phyloP scores from a whole-genome alignment of 2,797 vertebrate genomes.

The Spinibarbus caldwelli region DNA sequence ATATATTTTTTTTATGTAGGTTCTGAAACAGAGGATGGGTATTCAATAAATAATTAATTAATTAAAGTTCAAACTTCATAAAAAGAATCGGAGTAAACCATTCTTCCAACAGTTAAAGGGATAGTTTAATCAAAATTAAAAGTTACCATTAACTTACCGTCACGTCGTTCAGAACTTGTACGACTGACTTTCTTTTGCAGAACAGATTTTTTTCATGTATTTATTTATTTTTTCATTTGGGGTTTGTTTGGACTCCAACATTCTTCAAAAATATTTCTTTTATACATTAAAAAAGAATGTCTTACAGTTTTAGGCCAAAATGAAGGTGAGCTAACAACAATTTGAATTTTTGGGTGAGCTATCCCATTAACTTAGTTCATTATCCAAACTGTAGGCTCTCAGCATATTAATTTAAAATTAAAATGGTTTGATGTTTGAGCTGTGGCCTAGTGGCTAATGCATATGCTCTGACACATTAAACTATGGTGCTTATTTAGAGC shows the following conservation, averaged over 20 bases:
- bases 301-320: background rate
- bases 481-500: background rate
- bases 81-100: background rate
- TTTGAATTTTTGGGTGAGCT: background rate
- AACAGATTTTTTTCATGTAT: too few species aligned
- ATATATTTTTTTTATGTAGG: too few species aligned
- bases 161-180: background rate
- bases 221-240: too few species aligned
- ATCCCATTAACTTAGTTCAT: background rate
- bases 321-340: background rate
- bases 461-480: background rate
- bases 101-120: background rate
- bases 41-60: background rate
- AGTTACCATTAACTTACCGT: too few species aligned
- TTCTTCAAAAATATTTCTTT: too few species aligned
- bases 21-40: background rate
- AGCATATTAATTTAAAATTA: background rate
- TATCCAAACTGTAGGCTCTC: background rate
- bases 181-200: too few species aligned
- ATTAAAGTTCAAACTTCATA: background rate
- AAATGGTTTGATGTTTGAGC: background rate
- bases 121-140: background rate
- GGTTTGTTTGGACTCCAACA: too few species aligned
- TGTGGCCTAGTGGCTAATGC: background rate
- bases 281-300: background rate